Percentiles rank a stretch among this genome's conserved stretches.
phyloP scores from a whole-genome alignment of 2,797 vertebrate species.

The Petrocephalus schoutedeni region DNA sequence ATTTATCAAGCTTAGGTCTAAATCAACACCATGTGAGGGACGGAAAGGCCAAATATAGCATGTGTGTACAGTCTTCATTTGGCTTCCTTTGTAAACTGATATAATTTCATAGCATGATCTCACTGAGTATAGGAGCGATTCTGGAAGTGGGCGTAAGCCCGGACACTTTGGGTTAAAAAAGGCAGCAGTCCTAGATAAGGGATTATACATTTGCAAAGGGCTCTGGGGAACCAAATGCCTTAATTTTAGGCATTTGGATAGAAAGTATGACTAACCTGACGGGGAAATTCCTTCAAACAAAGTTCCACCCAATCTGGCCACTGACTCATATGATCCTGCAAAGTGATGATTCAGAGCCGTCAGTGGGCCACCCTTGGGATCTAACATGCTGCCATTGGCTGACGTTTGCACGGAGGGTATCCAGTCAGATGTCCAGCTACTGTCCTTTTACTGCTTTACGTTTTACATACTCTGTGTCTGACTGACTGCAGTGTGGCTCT shows the following conservation, averaged over 20 bases:
- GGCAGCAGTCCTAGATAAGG: background rate
- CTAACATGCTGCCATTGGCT: background rate
- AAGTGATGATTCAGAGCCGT: background rate
- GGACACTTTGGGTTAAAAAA: background rate
- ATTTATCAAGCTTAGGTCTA: background rate
- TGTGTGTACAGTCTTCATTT: background rate
- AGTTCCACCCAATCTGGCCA: background rate
- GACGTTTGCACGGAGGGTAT: background rate
- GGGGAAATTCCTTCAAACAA: background rate
- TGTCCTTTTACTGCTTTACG: background rate
- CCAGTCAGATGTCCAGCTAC: background rate
- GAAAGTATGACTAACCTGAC: background rate
- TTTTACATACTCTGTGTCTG: background rate
- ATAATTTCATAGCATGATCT: background rate
- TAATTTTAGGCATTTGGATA: background rate
- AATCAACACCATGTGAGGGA: background rate
- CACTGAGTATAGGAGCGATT: background rate
- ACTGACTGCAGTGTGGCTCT: too few relatives aligned
- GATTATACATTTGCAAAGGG: background rate
- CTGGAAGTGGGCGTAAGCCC: background rate
- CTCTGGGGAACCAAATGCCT: background rate
- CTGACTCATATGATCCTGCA: background rate
- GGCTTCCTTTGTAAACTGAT: background rate
- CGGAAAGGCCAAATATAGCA: background rate
- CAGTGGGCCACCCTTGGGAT: background rate